Evolutionary conservation across 2,888 invertebrate species (phyloP).

Genomic region (Stenodera caucasica): DNA sequence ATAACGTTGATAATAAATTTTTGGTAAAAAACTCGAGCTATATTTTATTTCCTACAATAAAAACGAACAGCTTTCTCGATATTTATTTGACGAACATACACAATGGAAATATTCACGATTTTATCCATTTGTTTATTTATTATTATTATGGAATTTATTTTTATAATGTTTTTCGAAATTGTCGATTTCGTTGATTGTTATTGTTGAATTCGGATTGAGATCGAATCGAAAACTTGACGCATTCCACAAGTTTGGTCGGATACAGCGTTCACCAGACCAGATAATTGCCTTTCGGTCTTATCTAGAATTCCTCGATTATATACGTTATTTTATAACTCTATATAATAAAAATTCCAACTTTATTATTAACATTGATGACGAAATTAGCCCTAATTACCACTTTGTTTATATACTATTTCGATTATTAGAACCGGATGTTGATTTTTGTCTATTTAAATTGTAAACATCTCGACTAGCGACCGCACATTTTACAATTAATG

Average conservation of each 20-base stretch:
- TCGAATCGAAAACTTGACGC: slow-evolving; percentile 2
- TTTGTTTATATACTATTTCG: slow-evolving; percentile 20
- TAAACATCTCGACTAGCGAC: slow-evolving; percentile 16
- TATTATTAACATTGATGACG: slow-evolving; percentile 12
- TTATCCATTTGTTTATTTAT: no score
- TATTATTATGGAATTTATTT: no score
- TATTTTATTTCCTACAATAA: no score
- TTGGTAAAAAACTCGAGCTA: no score
- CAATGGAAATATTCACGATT: no score
- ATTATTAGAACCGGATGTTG: slow-evolving; percentile 18
- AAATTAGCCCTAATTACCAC: slow-evolving; percentile 21
- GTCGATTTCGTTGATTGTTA: background rate
- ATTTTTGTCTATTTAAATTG: slow-evolving; percentile 6
- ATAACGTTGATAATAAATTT: no score
- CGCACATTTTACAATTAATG: slow-evolving; percentile 21
- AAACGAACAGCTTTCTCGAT: no score
- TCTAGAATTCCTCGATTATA: slow-evolving; percentile 24
- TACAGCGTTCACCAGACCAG: slow-evolving; percentile 35
- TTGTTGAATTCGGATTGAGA: background rate
- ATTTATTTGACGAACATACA: no score
- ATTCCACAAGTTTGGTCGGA: slow-evolving; percentile 3
- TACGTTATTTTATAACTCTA: background rate
- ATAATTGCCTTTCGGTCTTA: slow-evolving; percentile 35
- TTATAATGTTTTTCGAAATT: no score
- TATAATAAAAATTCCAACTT: slow-evolving; percentile 2